Conservation (phyloP, 2,797 vertebrate genomes). For the Orestias chungarensis region DNA sequence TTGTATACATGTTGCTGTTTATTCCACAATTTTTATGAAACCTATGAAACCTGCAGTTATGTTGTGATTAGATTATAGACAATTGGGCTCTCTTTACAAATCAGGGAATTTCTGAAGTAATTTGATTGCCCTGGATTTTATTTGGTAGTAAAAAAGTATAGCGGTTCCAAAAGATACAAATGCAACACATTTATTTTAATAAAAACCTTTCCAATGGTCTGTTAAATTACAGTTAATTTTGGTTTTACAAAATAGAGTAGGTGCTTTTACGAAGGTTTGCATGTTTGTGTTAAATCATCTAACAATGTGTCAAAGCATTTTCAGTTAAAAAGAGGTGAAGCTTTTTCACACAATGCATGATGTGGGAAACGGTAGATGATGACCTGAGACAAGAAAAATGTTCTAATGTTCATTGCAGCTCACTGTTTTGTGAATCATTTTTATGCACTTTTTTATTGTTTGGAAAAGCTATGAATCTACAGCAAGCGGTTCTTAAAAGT, state of each 20-base stretch:
- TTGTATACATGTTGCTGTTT: neutral
- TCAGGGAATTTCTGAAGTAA: no score
- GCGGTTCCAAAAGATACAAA: no score
- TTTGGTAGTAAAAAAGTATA: no score
- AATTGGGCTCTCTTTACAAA: neutral
- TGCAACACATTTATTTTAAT: no score
- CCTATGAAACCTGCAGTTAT: neutral
- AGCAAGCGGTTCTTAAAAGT: neutral
- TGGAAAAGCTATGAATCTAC: neutral
- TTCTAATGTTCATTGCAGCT: neutral
- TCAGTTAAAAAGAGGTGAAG: neutral
- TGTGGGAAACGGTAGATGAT: neutral
- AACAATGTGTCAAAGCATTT: neutral
- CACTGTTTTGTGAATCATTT: neutral
- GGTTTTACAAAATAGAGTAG: neutral
- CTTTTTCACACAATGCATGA: neutral
- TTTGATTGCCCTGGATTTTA: no score
- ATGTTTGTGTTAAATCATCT: neutral
- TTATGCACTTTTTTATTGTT: neutral
- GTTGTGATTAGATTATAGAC: neutral
- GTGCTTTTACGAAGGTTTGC: no score
- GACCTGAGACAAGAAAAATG: neutral
- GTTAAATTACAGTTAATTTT: neutral
- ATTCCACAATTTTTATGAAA: neutral
- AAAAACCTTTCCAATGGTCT: neutral